Evolutionary conservation across 2,797 vertebrate species (phyloP).

Genomic region (Sebastes umbrosus): DNA sequence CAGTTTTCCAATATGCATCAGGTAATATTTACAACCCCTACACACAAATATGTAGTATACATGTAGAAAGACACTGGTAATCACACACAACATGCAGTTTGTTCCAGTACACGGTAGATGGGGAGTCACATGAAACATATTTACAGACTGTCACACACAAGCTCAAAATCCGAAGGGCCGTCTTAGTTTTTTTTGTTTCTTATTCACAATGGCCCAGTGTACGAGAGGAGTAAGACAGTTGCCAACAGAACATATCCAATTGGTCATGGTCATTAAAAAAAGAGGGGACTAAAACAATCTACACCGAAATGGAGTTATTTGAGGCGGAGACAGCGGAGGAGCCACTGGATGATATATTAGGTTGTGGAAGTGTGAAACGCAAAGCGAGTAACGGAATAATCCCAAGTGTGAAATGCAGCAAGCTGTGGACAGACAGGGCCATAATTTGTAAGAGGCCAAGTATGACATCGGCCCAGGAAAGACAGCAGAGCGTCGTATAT

Average conservation of each 20-base stretch:
- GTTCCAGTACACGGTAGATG: neutral
- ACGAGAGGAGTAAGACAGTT: conserved; percentile 56
- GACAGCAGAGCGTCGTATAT: conserved; percentile 48
- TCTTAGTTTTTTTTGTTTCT: conserved; percentile 26
- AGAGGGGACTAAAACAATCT: conserved; percentile 75
- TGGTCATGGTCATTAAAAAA: conserved; percentile 73
- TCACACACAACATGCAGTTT: conserved; percentile 17
- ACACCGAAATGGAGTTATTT: conserved; percentile 76
- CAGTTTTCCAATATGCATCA: neutral
- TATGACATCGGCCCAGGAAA: conserved; percentile 54
- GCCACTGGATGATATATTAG: conserved; percentile 76
- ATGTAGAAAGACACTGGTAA: conserved; percentile 2
- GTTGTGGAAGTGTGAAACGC: conserved; percentile 65
- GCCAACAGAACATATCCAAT: conserved; percentile 83
- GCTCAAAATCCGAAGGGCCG: conserved; percentile 41
- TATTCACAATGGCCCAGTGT: conserved; percentile 79
- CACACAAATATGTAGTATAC: neutral
- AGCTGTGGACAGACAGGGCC: conserved; percentile 58
- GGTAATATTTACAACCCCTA: neutral
- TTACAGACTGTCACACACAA: conserved; percentile 54
- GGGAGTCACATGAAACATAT: conserved; percentile 62
- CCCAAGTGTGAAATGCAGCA: conserved; percentile 63
- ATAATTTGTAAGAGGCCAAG: conserved; percentile 51
- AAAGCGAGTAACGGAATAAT: conserved; percentile 75
- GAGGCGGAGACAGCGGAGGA: conserved; percentile 27